Evolutionary conservation across 2,797 vertebrate species (phyloP).

Genomic region (Lepidocolaptes lacrymiger): DNA sequence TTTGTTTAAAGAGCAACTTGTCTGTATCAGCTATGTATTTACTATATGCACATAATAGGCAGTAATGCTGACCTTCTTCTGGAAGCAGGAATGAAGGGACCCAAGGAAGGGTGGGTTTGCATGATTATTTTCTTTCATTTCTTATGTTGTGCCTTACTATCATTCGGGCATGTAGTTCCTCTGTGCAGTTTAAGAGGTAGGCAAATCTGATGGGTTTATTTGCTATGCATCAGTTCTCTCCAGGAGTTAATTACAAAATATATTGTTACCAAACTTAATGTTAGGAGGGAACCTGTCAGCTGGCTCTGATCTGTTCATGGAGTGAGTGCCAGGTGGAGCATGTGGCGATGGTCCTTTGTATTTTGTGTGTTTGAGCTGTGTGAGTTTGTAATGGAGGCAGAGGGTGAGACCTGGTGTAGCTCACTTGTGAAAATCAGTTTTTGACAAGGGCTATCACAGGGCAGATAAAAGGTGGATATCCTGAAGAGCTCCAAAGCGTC

Average conservation of each 20-base stretch:
- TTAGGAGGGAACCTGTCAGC: neutral
- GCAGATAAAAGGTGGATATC: neutral
- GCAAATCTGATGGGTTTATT: neutral
- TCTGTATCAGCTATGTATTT: slow-evolving; percentile 20
- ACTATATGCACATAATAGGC: neutral
- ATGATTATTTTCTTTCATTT: neutral
- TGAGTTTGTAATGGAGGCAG: neutral
- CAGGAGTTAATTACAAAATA: neutral
- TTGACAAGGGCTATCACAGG: neutral
- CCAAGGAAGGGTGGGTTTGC: neutral
- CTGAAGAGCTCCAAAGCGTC: neutral
- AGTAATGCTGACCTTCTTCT: neutral
- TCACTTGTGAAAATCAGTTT: neutral
- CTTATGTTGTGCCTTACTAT: neutral
- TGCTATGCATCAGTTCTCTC: neutral
- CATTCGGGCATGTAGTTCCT: fast-evolving
- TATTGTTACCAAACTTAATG: neutral
- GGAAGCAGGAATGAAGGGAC: neutral
- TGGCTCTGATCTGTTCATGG: neutral
- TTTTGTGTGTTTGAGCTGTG: neutral
- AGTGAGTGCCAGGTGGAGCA: neutral
- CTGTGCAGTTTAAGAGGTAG: neutral
- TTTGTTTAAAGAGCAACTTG: slow-evolving; percentile 18
- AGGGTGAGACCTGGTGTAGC: neutral
- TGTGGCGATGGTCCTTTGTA: neutral